Conservation (phyloP, 2,797 vertebrate genomes). For the Catharus ustulatus region DNA sequence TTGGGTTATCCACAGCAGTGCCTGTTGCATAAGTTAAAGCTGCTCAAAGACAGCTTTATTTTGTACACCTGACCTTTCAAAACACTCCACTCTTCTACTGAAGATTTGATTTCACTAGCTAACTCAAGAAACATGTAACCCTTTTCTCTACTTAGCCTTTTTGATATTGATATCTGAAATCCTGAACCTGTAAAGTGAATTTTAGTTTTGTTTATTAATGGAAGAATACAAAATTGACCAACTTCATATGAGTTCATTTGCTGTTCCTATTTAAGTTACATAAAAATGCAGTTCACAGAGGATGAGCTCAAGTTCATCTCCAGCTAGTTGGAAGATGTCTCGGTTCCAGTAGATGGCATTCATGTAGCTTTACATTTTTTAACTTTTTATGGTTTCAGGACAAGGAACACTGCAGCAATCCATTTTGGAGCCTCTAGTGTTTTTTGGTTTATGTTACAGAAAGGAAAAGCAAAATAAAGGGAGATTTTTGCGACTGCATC, state of each 20-base stretch:
- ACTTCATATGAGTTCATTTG: not conserved
- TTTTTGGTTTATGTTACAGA: not conserved
- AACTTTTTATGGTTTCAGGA: not conserved
- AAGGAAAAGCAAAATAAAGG: not conserved
- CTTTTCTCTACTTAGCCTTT: not conserved
- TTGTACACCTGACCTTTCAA: constrained; percentile 43
- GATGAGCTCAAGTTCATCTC: not conserved
- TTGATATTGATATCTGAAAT: not conserved
- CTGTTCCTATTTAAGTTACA: not conserved
- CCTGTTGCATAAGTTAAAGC: constrained; percentile 70
- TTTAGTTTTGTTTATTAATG: not conserved
- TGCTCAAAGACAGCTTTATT: constrained; percentile 63
- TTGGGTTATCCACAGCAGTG: constrained; percentile 54
- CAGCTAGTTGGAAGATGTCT: not conserved
- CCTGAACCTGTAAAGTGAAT: not conserved
- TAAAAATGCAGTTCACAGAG: not conserved
- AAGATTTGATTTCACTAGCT: not conserved
- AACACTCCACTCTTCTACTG: not conserved
- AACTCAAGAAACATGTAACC: not conserved
- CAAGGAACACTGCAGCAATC: not conserved
- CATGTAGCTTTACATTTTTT: constrained; percentile 32
- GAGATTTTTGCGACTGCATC: not conserved
- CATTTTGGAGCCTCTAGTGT: not conserved
- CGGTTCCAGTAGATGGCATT: constrained; percentile 39
- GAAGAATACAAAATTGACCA: not conserved